Base-by-base conservation (phyloP, 2,888 invertebrate species). In the Megamerina dolium region DNA sequence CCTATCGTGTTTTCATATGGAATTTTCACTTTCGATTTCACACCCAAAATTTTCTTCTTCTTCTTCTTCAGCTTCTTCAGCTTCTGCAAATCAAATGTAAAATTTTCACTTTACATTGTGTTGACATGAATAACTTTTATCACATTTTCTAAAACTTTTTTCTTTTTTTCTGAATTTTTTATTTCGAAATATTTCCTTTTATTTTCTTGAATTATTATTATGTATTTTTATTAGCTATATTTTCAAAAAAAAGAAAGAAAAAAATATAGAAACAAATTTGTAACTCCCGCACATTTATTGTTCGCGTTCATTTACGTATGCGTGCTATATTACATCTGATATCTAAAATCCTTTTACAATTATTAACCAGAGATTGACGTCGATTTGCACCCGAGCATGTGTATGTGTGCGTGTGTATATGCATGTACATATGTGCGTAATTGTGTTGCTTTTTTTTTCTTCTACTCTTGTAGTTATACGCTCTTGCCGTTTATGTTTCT, bases 21-120 rank as follows among this genome's bases (percentile, higher is more conserved):
- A 62, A 63, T 65, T 64, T 66, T 64, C 66, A 64, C 64, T 64
- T 64, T 64, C 64, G 61, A 60, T 64, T 65, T 66, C 64, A 64
- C 63, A 64, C 64, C 63, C 61, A 61, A 61, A 61, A 60, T 59
- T 50, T 41, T 23, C 30, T 33, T 30, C 39, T 36, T 40, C 34
- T 13, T 13, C 27, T 21, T 39, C 35, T 33, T 29, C 32, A 46
- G 37, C 36, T 45, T 47, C 37, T 43, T 21, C 38, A 34, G 31
- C 17, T 19, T 23, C 16, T 17, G 16, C 5, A 16, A 37, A 42
- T 41, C n/a, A n/a, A n/a, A n/a, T n/a, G n/a, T n/a, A n/a, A n/a
- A 21, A 16, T 37, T 26, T 29, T 45, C 9, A n/a, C 29, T 34
- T 18, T 13, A 29, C 35, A 32, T 23, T 37, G 23, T 40, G 34